Evolutionary conservation across 2,113 vertebrate species (phyloP), one percentile per base, ranked within the genome.

Genomic region (Tautogolabrus adspersus): DNA sequence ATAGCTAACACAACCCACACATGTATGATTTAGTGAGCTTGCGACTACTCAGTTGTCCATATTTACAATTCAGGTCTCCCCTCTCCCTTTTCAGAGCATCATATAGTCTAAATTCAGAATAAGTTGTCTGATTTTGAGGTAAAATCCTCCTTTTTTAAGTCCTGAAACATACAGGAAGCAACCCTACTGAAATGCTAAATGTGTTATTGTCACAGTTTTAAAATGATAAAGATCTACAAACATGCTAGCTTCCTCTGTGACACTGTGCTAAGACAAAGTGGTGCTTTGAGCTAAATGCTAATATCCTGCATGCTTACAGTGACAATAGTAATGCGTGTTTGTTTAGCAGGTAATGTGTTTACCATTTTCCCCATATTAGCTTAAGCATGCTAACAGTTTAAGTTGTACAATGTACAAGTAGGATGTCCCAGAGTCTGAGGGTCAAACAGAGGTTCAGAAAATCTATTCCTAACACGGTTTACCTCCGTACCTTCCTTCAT

Each of bases 1-100:
- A 5, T 1, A 9, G 46, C 57, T 11, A 11, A 49, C 40, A 66
- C 11, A 15, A 6, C 64, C 55, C 8, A 9, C 10, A 52, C 13
- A 51, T 72, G 34, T 52, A 61, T 72, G 75, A 89, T 74, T 57
- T 58, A 59, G n/a, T 64, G 37, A 44, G n/a, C 2, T 16, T 23
- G 10, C 23, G 64, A 8, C 1, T 11, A 51, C 66, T 55, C 11
- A 8, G 19, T 38, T 55, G 23, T 59, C 59, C 0, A 47, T 57
- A 19, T 57, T 56, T 58, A 49, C 34, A 54, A 6, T 34, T 19
- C n/a, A 67, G 21, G 18, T 21, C 26, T 73, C 12, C 19, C 10
- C 37, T 52, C 8, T 59, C 8, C 40, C 37, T 8, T 34, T 57
- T 6, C 8, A 11, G 26, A 8, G 13, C 23, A 47, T 49, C 7